phyloP scores from a whole-genome alignment of 92 coral and sea anemone genomes.

The Metridium senile region DNA sequence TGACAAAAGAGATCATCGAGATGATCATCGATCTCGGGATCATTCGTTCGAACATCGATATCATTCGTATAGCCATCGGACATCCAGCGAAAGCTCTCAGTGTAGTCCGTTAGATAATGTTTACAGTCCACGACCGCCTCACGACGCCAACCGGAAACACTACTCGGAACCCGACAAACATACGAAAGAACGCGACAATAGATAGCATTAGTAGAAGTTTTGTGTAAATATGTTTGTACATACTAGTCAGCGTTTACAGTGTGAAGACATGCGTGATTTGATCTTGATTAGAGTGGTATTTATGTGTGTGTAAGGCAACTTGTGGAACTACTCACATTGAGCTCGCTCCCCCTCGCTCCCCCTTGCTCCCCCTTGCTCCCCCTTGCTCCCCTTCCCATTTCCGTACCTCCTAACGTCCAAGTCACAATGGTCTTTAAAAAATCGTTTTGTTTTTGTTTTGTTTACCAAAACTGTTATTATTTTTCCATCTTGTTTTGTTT shows the following conservation, averaged over 20 bases:
- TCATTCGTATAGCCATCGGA: slow-evolving; percentile 72
- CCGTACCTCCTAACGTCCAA: no score
- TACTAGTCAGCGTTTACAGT: not conserved
- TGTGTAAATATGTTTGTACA: slow-evolving; percentile 11
- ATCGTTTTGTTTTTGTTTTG: no score
- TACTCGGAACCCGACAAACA: slow-evolving; percentile 61
- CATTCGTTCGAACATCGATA: slow-evolving; percentile 78
- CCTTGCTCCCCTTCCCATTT: not conserved
- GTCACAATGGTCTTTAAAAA: no score
- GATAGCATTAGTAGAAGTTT: slow-evolving; percentile 6
- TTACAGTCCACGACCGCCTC: slow-evolving; percentile 34
- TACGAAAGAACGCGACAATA: slow-evolving; percentile 69
- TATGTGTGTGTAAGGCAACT: not conserved
- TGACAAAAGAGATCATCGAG: slow-evolving; percentile 69
- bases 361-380: not conserved
- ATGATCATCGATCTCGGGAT: slow-evolving; percentile 79
- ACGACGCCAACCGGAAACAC: slow-evolving; percentile 61
- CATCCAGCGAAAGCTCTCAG: slow-evolving; percentile 49
- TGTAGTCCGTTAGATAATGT: slow-evolving; percentile 40
- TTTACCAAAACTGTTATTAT: no score
- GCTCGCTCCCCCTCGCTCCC: not conserved
- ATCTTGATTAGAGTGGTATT: not conserved
- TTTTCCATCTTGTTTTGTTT: no score
- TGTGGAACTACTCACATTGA: not conserved
- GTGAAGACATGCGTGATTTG: slow-evolving; percentile 3